phyloP scores from a whole-genome alignment of 2,888 invertebrate genomes.

The Xanthia togata region DNA sequence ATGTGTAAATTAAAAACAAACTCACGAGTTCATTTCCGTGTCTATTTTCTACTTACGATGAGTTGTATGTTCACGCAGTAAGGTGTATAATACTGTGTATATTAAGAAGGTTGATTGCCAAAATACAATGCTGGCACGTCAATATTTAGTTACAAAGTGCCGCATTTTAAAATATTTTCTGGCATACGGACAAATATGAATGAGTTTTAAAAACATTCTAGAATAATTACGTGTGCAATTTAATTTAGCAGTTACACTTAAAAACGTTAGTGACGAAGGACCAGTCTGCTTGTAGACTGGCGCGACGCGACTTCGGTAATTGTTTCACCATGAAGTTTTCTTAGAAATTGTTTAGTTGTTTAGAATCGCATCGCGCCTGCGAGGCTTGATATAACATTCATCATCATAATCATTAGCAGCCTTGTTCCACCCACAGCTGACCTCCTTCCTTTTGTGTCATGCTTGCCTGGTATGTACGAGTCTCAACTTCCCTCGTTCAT shows the following conservation, averaged over 20 bases:
- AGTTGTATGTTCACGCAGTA: constrained; percentile 8
- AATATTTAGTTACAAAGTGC: constrained; percentile 43
- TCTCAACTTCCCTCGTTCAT: neutral
- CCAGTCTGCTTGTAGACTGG: neutral
- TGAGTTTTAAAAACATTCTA: constrained; percentile 52
- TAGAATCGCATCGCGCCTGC: no score
- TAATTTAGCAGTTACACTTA: neutral
- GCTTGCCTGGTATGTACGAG: neutral
- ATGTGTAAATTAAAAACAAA: constrained; percentile 38
- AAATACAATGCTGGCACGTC: constrained; percentile 51
- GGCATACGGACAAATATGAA: constrained; percentile 54
- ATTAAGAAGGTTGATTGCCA: constrained; percentile 48
- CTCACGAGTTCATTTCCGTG: constrained; percentile 47
- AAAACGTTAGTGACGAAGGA: neutral
- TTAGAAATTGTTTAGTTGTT: no score
- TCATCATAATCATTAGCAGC: neutral
- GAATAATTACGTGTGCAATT: constrained; percentile 35
- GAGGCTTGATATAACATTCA: no score
- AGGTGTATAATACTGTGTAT: constrained; percentile 25
- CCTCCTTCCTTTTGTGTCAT: neutral
- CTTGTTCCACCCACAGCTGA: neutral
- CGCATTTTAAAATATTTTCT: constrained; percentile 61
- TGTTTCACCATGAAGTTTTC: no score
- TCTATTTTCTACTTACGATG: neutral
- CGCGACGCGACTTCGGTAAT: no score